phyloP scores from a whole-genome alignment of 2,113 vertebrate genomes.

The Ramphastos sulfuratus region DNA sequence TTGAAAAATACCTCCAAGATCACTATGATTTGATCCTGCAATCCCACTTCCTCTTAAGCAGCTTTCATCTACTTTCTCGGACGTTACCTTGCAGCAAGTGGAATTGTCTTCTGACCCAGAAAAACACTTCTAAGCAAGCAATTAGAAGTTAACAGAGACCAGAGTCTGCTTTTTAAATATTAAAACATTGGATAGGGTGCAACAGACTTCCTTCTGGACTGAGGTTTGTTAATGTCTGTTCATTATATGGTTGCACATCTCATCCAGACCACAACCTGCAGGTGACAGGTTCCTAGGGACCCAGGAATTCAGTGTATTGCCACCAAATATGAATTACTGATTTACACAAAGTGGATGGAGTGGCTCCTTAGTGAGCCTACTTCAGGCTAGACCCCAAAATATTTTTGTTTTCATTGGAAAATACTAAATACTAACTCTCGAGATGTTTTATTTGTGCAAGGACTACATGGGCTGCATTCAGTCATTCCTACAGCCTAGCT shows the following conservation, averaged over 20 bases:
- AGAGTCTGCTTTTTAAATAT: not conserved
- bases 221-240: not conserved
- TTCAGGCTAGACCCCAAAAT: not conserved
- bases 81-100: not conserved
- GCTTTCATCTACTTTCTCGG: not conserved
- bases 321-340: not conserved
- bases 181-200: not conserved
- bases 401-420: not conserved
- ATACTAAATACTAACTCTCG: not conserved
- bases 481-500: not conserved
- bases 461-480: not conserved
- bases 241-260: not conserved
- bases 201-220: not conserved
- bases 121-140: not conserved
- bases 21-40: not conserved
- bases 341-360: not conserved
- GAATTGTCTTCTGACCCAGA: not conserved
- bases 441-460: rapidly evolving
- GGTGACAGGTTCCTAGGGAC: not conserved
- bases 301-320: not conserved
- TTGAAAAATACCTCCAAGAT: too few species aligned
- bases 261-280: not conserved
- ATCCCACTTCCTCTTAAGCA: not conserved
- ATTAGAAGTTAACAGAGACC: not conserved
- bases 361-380: not conserved